These are phyloP conservation scores for Mechanitis messenoides DNA, from an alignment of 2,888 invertebrate species.

Conservation along the genomic window DNA sequence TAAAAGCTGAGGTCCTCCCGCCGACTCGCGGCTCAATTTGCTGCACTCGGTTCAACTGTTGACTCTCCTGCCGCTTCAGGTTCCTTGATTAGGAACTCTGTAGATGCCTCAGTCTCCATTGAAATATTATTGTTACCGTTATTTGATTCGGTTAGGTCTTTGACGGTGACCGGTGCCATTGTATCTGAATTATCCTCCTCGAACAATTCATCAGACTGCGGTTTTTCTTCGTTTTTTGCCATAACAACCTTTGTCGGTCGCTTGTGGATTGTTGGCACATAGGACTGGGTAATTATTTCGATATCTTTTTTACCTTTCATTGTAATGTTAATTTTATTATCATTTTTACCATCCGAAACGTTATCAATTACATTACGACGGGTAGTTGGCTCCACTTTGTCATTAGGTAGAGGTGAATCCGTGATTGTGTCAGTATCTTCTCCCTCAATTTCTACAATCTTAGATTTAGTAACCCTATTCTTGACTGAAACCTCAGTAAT, in stretches of 20 bases:
- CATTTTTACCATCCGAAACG: slow-evolving; percentile 50
- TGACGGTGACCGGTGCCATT: slow-evolving; percentile 34
- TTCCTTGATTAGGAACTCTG: slow-evolving; percentile 18
- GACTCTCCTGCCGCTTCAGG: slow-evolving; percentile 32
- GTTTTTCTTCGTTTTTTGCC: slow-evolving; percentile 49
- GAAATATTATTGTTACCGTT: slow-evolving; percentile 27
- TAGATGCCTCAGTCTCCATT: slow-evolving; percentile 24
- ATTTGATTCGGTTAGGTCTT: slow-evolving; percentile 10
- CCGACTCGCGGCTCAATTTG: slow-evolving; percentile 38
- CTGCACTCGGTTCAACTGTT: slow-evolving; percentile 33
- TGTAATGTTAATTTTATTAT: slow-evolving; percentile 43
- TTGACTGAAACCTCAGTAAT: slow-evolving; percentile 64
- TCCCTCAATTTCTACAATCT: slow-evolving; percentile 60
- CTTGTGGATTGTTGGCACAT: slow-evolving; percentile 59
- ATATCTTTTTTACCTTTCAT: slow-evolving; percentile 47
- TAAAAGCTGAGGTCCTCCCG: slow-evolving; percentile 61
- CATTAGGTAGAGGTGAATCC: slow-evolving; percentile 57
- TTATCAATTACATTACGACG: slow-evolving; percentile 64
- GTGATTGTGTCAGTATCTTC: slow-evolving; percentile 58
- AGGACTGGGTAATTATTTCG: slow-evolving; percentile 63
- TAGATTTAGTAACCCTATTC: slow-evolving; percentile 52
- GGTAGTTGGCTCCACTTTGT: slow-evolving; percentile 63
- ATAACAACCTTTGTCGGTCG: slow-evolving; percentile 64
- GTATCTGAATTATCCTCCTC: slow-evolving; percentile 30
- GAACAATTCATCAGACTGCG: slow-evolving; percentile 31